phyloP scores from a whole-genome alignment of 2,113 vertebrate species.

The Beaufortia kweichowensis region DNA sequence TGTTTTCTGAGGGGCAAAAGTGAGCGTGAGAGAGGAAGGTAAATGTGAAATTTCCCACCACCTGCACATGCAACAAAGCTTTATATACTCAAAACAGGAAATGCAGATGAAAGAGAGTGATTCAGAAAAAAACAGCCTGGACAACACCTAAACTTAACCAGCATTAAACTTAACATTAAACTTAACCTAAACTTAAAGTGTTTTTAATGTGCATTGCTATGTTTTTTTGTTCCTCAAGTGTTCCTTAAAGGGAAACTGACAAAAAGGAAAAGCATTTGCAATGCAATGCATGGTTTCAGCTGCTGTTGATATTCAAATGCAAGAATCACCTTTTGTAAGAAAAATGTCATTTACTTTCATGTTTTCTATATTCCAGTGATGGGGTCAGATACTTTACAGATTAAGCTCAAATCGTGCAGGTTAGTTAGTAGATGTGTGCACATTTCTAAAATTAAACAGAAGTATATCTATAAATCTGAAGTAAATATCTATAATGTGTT shows the following conservation, averaged over 20 bases:
- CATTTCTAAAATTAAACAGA: not conserved
- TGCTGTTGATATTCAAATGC: not conserved
- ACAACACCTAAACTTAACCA: not conserved
- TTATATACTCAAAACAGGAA: constrained; percentile 37
- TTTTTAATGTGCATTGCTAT: not conserved
- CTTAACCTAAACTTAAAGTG: too few relatives aligned
- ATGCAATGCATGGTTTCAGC: not conserved
- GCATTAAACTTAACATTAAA: not conserved
- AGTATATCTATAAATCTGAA: too few relatives aligned
- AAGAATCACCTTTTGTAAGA: not conserved
- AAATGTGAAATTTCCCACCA: constrained; percentile 41
- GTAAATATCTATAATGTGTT: too few relatives aligned
- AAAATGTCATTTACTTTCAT: too few relatives aligned
- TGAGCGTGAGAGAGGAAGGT: constrained; percentile 21
- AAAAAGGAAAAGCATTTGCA: not conserved
- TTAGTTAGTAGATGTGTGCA: not conserved
- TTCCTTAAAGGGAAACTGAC: not conserved
- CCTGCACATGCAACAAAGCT: constrained; percentile 24
- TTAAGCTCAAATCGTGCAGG: too few relatives aligned
- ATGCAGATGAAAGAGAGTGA: constrained; percentile 25
- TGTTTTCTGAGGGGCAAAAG: constrained; percentile 24
- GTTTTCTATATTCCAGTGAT: not conserved
- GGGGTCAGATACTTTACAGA: not conserved
- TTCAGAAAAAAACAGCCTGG: constrained; percentile 7
- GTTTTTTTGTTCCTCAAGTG: not conserved